Percentiles rank a stretch among this genome's conserved stretches.
Evolutionary conservation across 2,797 vertebrate genomes (phyloP).

Genomic region (Natrix natrix): DNA sequence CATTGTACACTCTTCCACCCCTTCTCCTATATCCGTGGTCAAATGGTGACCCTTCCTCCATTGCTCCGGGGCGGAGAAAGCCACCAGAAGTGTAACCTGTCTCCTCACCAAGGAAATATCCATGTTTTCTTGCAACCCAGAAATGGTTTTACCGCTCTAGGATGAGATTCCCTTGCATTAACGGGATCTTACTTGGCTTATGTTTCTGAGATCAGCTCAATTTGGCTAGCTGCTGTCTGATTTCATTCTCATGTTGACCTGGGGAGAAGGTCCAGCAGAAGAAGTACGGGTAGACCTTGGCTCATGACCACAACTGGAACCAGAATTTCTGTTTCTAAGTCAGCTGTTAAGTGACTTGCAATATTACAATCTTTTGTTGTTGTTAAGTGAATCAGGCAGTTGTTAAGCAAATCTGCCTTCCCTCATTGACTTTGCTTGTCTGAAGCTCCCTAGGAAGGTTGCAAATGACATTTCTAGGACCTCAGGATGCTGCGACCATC

Average conservation of each 20-base stretch:
- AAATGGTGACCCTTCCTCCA: background rate
- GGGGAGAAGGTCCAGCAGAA: background rate
- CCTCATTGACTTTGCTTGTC: background rate
- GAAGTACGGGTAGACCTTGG: background rate
- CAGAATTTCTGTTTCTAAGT: background rate
- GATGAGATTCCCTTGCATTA: background rate
- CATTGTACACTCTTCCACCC: background rate
- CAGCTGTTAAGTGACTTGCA: background rate
- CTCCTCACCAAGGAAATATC: background rate
- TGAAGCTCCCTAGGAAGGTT: background rate
- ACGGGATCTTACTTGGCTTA: background rate
- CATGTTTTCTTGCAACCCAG: background rate
- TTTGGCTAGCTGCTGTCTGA: background rate
- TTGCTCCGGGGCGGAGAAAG: background rate
- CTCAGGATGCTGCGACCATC: background rate
- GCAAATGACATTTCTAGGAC: background rate
- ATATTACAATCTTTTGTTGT: background rate
- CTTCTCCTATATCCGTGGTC: background rate
- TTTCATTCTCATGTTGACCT: background rate
- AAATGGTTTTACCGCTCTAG: background rate
- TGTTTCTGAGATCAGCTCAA: background rate
- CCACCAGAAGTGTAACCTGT: background rate
- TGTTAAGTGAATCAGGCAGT: background rate
- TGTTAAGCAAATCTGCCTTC: background rate
- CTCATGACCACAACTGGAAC: background rate